Evolutionary conservation across 2,888 invertebrate species (phyloP).

Genomic region (Eupithecia subumbrata): DNA sequence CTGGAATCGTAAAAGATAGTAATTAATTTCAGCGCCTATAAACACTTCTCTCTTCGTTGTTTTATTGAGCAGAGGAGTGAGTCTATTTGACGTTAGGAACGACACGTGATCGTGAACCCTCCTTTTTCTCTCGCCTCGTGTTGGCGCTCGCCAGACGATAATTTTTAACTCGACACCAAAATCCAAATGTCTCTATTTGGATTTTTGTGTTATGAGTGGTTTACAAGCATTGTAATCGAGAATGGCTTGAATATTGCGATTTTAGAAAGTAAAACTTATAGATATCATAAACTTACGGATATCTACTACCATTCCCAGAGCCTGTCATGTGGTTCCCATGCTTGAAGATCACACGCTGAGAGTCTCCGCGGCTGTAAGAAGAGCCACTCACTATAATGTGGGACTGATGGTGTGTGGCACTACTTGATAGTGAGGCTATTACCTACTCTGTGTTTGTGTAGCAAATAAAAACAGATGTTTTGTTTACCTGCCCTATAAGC

Average conservation of each 20-base stretch:
- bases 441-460: conserved; percentile 35
- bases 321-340: conserved; percentile 89
- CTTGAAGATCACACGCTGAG: conserved; percentile 89
- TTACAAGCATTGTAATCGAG: neutral
- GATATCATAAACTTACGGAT: conserved; percentile 85
- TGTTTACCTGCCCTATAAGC: conserved; percentile 29
- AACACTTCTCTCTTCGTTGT: neutral
- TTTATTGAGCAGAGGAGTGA: too few species aligned
- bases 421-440: conserved; percentile 29
- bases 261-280: neutral
- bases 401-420: conserved; percentile 1
- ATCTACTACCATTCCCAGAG: conserved; percentile 86
- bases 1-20: conserved; percentile 75
- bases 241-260: neutral
- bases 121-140: too few species aligned
- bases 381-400: conserved; percentile 15
- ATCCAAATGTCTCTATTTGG: too few species aligned
- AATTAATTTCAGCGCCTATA: neutral
- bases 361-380: conserved; percentile 87
- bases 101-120: too few species aligned
- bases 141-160: too few species aligned
- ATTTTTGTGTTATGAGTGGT: neutral
- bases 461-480: conserved; percentile 38
- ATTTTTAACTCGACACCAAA: too few species aligned
- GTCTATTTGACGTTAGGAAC: too few species aligned